phyloP scores from a whole-genome alignment of 2,113 vertebrate genomes.

The Synchiropus splendidus region DNA sequence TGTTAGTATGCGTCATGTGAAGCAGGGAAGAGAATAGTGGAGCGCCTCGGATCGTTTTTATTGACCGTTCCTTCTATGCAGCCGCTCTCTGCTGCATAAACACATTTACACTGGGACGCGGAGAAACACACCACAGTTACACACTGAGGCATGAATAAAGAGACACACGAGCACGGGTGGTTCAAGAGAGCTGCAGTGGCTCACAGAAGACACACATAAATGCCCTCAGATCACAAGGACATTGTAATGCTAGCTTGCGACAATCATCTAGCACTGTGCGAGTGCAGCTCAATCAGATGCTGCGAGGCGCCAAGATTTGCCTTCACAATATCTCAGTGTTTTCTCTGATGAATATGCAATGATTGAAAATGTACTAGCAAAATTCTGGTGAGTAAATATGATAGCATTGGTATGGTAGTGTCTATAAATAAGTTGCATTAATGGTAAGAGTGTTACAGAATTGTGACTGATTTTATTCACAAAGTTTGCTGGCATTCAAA shows the following conservation, averaged over 20 bases:
- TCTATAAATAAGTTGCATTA: no score
- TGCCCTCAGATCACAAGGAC: constrained; percentile 31
- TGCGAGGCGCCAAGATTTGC: no score
- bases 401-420: no score
- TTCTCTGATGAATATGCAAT: no score
- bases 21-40: constrained; percentile 37
- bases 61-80: constrained; percentile 48
- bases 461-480: no score
- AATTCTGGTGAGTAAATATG: no score
- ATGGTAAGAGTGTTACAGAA: no score
- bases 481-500: no score
- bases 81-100: constrained; percentile 30
- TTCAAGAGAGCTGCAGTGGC: constrained; percentile 23
- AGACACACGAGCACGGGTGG: constrained; percentile 14
- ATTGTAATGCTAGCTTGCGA: constrained; percentile 7
- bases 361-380: no score
- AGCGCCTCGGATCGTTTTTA: constrained; percentile 55
- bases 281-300: constrained; percentile 2
- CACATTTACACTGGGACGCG: constrained; percentile 24
- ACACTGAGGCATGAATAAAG: constrained; percentile 17
- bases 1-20: constrained; percentile 59
- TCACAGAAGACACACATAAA: constrained; percentile 9
- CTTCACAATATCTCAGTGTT: no score
- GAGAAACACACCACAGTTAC: constrained; percentile 3
- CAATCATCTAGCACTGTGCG: constrained; percentile 5